Conservation (phyloP, 2,113 vertebrate genomes). For the Mystacornis crossleyi region DNA sequence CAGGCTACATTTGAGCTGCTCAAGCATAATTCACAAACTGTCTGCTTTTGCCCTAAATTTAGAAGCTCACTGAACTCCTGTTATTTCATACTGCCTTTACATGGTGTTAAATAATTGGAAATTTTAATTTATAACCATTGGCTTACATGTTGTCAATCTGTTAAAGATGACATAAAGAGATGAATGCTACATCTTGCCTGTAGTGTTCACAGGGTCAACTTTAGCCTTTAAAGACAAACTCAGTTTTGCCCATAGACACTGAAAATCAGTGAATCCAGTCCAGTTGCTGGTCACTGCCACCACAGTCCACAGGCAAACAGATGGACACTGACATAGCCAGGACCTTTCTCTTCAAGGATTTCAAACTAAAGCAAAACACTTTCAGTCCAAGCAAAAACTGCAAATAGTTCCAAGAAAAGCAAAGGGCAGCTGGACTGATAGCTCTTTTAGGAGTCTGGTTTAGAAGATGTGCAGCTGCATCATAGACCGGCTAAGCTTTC, state of each 20-base stretch:
- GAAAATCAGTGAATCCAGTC: not conserved
- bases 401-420: not conserved
- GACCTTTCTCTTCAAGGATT: not conserved
- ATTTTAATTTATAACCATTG: not conserved
- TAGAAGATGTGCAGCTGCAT: not conserved
- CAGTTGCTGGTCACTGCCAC: not conserved
- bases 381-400: not conserved
- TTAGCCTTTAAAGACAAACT: not conserved
- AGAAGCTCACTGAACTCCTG: not conserved
- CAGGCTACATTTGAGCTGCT: not conserved
- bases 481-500: not conserved
- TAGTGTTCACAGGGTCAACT: not conserved
- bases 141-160: not conserved
- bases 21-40: not conserved
- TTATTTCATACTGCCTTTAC: not conserved
- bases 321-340: not conserved
- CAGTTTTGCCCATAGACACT: not conserved
- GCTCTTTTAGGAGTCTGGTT: not conserved
- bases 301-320: not conserved
- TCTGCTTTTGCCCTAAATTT: not conserved
- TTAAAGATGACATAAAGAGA: not conserved
- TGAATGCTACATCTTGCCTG: not conserved
- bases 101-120: not conserved
- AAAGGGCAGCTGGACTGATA: not conserved
- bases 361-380: not conserved